A percentile compares a stretch with the other conserved stretches of the same genome.
Conservation (phyloP, 2,113 vertebrate species). For the Talpa occidentalis region DNA sequence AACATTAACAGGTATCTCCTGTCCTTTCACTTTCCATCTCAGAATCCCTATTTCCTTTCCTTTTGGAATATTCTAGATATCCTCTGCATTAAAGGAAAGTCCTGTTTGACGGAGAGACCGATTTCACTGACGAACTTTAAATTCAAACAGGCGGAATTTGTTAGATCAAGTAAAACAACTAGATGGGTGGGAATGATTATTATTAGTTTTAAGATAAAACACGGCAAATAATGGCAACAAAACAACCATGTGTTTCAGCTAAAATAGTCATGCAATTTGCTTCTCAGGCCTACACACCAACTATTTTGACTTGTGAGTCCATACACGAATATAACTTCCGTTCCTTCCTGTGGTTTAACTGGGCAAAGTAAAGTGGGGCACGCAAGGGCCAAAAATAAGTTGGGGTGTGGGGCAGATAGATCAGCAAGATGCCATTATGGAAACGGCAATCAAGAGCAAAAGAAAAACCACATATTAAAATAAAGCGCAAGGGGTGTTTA, state of each 20-base stretch:
- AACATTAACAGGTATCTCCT: background rate
- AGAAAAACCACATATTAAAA: conserved; percentile 29
- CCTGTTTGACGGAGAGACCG: background rate
- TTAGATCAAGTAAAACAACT: conserved; percentile 10
- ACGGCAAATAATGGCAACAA: conserved; percentile 16
- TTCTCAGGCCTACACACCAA: background rate
- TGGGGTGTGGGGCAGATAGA: background rate
- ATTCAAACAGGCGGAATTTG: background rate
- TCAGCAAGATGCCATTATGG: background rate
- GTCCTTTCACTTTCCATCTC: background rate
- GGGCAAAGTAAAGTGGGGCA: conserved; percentile 8
- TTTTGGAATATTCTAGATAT: background rate
- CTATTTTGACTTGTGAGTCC: background rate
- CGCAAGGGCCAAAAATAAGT: background rate
- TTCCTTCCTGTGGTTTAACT: conserved; percentile 21
- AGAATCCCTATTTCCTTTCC: background rate
- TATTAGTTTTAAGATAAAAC: conserved; percentile 26
- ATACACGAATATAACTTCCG: background rate
- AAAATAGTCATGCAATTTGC: background rate
- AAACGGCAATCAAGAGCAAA: conserved; percentile 47
- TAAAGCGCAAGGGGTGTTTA: background rate
- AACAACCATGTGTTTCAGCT: background rate
- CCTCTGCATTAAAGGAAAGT: background rate
- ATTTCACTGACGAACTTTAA: background rate
- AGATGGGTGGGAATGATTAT: background rate